A percentile compares a stretch with the other conserved stretches of the same genome.
These are phyloP conservation scores for Accipiter fasciatus DNA, from an alignment of 2,797 vertebrate species.

Conservation along the genomic window DNA sequence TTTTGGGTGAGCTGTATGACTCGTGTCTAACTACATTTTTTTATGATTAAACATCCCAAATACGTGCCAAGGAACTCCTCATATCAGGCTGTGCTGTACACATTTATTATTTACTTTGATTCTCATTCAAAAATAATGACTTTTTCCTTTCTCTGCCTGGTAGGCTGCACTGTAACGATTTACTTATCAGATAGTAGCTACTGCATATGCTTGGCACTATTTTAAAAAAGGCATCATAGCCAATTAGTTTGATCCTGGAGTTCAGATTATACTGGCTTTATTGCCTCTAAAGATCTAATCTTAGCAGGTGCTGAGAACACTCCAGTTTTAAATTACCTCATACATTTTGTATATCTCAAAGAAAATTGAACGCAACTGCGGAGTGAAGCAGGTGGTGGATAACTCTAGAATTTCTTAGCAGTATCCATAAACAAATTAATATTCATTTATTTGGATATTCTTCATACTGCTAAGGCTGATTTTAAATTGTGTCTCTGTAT, in stretches of 20 bases:
- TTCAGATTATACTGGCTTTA: slow-evolving; percentile 9
- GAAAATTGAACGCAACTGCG: not conserved
- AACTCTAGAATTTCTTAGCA: not conserved
- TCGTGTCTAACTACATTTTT: not conserved
- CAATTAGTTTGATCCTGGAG: not conserved
- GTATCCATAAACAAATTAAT: not conserved
- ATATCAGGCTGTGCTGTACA: not conserved
- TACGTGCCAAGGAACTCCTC: not conserved
- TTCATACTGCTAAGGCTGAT: not conserved
- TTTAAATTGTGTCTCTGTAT: not conserved
- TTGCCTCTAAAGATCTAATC: slow-evolving; percentile 31
- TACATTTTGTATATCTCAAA: not conserved
- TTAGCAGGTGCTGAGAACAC: not conserved
- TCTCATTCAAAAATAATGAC: slow-evolving; percentile 22
- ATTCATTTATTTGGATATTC: not conserved
- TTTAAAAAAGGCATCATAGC: not conserved
- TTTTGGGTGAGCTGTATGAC: not conserved
- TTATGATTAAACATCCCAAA: not conserved
- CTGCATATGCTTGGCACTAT: not conserved
- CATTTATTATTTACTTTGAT: not conserved
- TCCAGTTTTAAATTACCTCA: slow-evolving; percentile 20
- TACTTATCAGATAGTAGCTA: not conserved
- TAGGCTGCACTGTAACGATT: not conserved
- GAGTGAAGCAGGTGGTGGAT: not conserved
- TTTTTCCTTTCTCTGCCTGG: not conserved